phyloP scores from a whole-genome alignment of 2,888 invertebrate species.

The Arctia plantaginis region DNA sequence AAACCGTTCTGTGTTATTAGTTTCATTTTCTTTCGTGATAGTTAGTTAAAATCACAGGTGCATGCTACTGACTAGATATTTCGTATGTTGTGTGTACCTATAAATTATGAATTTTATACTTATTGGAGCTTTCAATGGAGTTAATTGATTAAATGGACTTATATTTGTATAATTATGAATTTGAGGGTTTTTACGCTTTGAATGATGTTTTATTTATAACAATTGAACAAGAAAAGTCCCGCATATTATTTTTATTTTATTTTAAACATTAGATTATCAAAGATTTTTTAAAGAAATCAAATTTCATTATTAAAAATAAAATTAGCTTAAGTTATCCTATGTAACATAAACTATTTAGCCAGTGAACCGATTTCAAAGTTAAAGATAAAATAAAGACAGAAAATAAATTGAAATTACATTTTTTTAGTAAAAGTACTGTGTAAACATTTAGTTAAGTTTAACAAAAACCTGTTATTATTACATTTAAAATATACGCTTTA shows the following conservation, averaged over 20 bases:
- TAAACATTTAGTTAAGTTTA: too few species aligned
- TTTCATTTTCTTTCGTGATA: background rate
- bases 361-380: background rate
- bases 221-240: background rate
- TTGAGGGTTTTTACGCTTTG: too few species aligned
- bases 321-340: background rate
- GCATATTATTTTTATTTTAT: background rate
- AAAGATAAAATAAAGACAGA: background rate
- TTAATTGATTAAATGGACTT: background rate
- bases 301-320: background rate
- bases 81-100: background rate
- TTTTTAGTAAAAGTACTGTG: too few species aligned
- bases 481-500: too few species aligned
- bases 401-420: too few species aligned
- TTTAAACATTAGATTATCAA: background rate
- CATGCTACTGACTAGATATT: background rate
- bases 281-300: background rate
- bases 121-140: background rate
- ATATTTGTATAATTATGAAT: too few species aligned
- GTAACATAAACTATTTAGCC: too few species aligned
- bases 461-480: too few species aligned
- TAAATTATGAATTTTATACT: background rate
- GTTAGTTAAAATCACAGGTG: background rate
- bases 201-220: background rate
- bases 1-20: background rate